Conservation (phyloP, 1,140 invertebrate species). For the Lucilia sericata region DNA sequence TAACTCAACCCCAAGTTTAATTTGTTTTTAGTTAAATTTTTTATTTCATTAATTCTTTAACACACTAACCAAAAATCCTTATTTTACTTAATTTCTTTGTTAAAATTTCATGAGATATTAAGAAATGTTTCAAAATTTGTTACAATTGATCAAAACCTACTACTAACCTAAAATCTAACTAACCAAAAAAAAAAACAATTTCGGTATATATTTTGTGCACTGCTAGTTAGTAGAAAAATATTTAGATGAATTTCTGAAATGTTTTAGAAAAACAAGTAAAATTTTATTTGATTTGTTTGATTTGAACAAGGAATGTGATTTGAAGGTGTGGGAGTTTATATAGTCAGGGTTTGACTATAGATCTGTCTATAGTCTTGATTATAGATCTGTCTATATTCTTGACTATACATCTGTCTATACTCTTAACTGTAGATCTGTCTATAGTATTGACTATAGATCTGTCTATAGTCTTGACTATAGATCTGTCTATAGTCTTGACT, state of each 20-base stretch:
- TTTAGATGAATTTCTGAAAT: neutral
- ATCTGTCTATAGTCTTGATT: too few relatives aligned
- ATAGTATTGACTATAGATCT: too few relatives aligned
- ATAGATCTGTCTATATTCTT: too few relatives aligned
- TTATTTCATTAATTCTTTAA: slow-evolving; percentile 20
- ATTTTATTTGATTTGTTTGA: too few relatives aligned
- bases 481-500: too few relatives aligned
- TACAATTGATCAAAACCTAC: neutral
- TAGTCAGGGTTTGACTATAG: too few relatives aligned
- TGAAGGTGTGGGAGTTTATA: too few relatives aligned
- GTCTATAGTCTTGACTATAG: too few relatives aligned
- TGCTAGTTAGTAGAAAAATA: neutral
- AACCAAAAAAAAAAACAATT: neutral
- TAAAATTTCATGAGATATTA: neutral
- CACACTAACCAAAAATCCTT: neutral
- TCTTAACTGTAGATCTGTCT: too few relatives aligned
- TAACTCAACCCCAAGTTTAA: neutral
- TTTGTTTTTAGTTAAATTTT: slow-evolving; percentile 29
- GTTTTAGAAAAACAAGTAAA: neutral
- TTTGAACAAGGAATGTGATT: too few relatives aligned
- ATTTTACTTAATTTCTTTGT: neutral
- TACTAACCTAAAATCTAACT: neutral
- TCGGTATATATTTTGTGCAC: slow-evolving; percentile 8
- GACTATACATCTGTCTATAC: too few relatives aligned
- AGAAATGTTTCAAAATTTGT: neutral